phyloP scores from a whole-genome alignment of 1,140 invertebrate species.

The Zaprionus davidi region DNA sequence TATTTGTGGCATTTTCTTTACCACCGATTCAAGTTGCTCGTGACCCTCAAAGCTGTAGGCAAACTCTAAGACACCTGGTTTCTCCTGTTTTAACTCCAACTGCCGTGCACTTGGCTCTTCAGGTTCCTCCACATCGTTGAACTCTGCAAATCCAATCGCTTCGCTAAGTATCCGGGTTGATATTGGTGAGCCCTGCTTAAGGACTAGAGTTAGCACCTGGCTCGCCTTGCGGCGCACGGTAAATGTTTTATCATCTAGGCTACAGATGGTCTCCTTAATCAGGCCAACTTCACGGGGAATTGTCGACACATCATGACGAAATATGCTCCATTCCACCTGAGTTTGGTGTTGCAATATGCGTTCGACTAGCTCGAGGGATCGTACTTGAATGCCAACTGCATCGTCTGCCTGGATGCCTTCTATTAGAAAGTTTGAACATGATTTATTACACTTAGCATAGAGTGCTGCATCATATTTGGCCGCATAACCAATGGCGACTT shows the following conservation, averaged over 20 bases:
- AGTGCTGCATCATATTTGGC: slow-evolving; percentile 82
- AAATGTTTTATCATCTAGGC: slow-evolving; percentile 70
- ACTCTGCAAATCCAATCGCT: slow-evolving; percentile 64
- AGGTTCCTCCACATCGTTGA: slow-evolving; percentile 47
- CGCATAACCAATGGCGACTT: slow-evolving; percentile 75
- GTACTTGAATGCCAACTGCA: slow-evolving; percentile 61
- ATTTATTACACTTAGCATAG: slow-evolving; percentile 78
- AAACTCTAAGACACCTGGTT: slow-evolving; percentile 49
- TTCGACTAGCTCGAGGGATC: slow-evolving; percentile 68
- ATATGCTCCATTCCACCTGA: slow-evolving; percentile 77
- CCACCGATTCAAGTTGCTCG: slow-evolving; percentile 56
- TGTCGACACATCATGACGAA: slow-evolving; percentile 75
- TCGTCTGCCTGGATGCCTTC: slow-evolving; percentile 69
- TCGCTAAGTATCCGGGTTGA: slow-evolving; percentile 71
- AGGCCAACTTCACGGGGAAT: slow-evolving; percentile 75
- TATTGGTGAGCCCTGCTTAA: slow-evolving; percentile 71
- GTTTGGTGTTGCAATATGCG: slow-evolving; percentile 72
- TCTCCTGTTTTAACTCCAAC: slow-evolving; percentile 62
- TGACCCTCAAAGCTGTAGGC: slow-evolving; percentile 71
- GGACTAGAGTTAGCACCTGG: slow-evolving; percentile 60
- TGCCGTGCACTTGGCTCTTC: slow-evolving; percentile 39
- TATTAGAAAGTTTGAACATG: slow-evolving; percentile 61
- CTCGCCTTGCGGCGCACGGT: slow-evolving; percentile 73
- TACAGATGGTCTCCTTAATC: slow-evolving; percentile 62
- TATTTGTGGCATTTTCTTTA: slow-evolving; percentile 59